phyloP scores from a whole-genome alignment of 2,797 vertebrate genomes.

The Crenuchus spilurus region DNA sequence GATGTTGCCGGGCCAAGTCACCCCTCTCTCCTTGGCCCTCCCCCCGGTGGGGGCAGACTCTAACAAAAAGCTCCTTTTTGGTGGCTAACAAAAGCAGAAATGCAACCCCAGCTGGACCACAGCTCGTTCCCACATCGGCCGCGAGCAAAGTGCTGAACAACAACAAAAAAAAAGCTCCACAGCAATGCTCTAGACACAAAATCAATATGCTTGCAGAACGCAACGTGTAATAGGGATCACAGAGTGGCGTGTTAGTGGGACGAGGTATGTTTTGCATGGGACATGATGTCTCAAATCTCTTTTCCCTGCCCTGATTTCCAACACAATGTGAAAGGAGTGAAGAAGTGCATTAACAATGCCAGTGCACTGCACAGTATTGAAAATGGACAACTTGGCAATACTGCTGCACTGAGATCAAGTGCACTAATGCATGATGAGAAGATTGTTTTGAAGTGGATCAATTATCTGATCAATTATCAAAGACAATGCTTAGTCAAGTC shows the following conservation, averaged over 20 bases:
- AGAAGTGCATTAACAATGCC: conserved; percentile 49
- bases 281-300: neutral
- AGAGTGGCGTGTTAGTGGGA: neutral
- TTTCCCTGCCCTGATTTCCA: neutral
- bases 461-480: too few species aligned
- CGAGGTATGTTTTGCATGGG: neutral
- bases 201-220: neutral
- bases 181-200: neutral
- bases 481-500: neutral
- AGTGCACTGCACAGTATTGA: too few species aligned
- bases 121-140: conserved; percentile 76
- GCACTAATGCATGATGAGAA: too few species aligned
- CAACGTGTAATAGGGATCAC: neutral
- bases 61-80: conserved; percentile 82
- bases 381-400: too few species aligned
- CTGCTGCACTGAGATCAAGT: too few species aligned
- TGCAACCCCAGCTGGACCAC: conserved; percentile 79
- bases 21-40: conserved; percentile 69
- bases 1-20: conserved; percentile 74
- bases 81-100: conserved; percentile 80
- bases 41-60: conserved; percentile 66
- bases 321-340: conserved; percentile 37
- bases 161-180: neutral
- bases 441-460: too few species aligned
- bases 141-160: conserved; percentile 27